phyloP scores from a whole-genome alignment of 2,797 vertebrate genomes.

The Labeo calbasu region DNA sequence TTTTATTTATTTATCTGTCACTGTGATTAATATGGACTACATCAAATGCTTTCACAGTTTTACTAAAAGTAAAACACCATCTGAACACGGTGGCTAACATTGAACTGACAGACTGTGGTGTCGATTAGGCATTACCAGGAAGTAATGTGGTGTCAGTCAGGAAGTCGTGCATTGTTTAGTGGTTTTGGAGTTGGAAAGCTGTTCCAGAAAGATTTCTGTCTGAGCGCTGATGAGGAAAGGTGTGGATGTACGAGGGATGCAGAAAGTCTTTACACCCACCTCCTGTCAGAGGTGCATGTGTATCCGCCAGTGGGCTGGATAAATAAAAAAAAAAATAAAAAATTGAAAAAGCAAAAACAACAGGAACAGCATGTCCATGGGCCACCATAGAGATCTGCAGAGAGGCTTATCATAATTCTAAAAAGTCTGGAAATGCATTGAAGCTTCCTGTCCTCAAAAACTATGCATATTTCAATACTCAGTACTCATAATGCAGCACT shows the following conservation, averaged over 20 bases:
- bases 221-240: constrained; percentile 21
- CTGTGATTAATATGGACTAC: not conserved
- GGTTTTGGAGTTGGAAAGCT: not conserved
- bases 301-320: constrained; percentile 14
- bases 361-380: not conserved
- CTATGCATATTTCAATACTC: not conserved
- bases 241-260: constrained; percentile 37
- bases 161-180: not conserved
- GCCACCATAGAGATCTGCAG: not conserved
- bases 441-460: too few species aligned
- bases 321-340: not conserved
- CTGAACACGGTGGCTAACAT: not conserved
- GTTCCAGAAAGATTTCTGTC: constrained; percentile 1
- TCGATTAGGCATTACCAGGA: constrained; percentile 3
- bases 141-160: not conserved
- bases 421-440: not conserved
- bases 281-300: constrained; percentile 36
- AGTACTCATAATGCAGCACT: not conserved
- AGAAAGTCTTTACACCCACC: constrained; percentile 39
- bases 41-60: not conserved
- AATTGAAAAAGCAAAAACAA: not conserved
- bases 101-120: not conserved
- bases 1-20: not conserved
- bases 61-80: not conserved
- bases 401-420: not conserved